Evolutionary conservation across 2,888 invertebrate species (phyloP).

Genomic region (Bursaphelenchus okinawaensis): DNA sequence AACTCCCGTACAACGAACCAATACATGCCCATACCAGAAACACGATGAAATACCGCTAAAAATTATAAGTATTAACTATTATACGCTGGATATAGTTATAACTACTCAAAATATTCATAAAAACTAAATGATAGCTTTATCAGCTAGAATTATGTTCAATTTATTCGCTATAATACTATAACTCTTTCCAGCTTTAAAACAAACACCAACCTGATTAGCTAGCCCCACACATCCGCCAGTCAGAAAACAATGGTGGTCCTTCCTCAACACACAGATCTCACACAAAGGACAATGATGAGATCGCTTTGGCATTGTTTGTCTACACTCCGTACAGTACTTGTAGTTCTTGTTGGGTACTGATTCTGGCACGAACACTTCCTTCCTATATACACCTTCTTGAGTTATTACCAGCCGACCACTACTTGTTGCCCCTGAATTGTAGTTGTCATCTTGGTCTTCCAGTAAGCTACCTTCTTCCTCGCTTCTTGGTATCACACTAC

Average conservation of each 20-base stretch:
- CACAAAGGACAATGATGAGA: constrained; percentile 60
- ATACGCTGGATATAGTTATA: no score
- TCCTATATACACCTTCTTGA: constrained; percentile 6
- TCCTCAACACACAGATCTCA: constrained; percentile 58
- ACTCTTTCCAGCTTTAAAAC: neutral
- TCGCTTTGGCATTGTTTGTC: constrained; percentile 43
- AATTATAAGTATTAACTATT: no score
- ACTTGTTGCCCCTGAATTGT: constrained; percentile 1
- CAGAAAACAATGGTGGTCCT: constrained; percentile 61
- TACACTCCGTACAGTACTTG: constrained; percentile 45
- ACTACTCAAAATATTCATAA: no score
- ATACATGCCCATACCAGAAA: constrained; percentile 57
- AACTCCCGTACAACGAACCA: constrained; percentile 38
- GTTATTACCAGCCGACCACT: constrained; percentile 8
- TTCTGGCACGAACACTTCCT: constrained; percentile 11
- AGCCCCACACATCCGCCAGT: constrained; percentile 60
- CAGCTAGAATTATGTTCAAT: no score
- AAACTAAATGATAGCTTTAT: no score
- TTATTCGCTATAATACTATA: no score
- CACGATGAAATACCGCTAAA: constrained; percentile 59
- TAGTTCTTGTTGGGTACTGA: constrained; percentile 17
- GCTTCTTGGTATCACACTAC: constrained; percentile 18
- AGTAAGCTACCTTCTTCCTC: constrained; percentile 5
- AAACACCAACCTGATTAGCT: constrained; percentile 56
- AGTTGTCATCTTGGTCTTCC: constrained; percentile 9